These are phyloP conservation scores for Peromyscus nudipes DNA, from an alignment of 2,797 vertebrate genomes.

Conservation along the genomic window DNA sequence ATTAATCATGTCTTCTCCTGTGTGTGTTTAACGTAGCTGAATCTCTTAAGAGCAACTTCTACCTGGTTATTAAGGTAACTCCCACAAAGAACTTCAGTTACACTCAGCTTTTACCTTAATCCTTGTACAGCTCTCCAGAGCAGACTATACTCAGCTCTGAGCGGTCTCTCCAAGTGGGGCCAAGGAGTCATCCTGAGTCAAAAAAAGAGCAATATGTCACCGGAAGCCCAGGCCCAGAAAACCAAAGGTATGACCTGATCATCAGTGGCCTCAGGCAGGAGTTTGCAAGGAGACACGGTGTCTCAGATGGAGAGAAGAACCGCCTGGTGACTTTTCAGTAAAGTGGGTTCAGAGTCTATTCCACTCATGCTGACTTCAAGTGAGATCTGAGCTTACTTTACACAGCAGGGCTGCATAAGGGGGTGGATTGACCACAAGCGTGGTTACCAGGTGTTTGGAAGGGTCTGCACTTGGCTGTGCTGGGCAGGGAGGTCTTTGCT, in stretches of 20 bases:
- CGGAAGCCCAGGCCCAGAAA: conserved; percentile 64
- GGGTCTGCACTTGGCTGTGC: too few species aligned
- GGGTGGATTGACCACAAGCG: too few species aligned
- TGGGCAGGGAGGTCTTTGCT: too few species aligned
- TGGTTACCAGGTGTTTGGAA: too few species aligned
- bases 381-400: too few species aligned
- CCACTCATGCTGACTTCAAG: neutral
- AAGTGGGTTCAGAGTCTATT: neutral
- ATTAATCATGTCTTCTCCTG: neutral
- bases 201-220: conserved; percentile 70
- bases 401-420: too few species aligned
- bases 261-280: neutral
- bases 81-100: conserved; percentile 13
- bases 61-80: conserved; percentile 27
- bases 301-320: neutral
- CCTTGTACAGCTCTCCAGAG: conserved; percentile 79
- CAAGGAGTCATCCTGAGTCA: conserved; percentile 65
- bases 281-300: neutral
- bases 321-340: neutral
- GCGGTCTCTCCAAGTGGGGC: conserved; percentile 75
- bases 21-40: neutral
- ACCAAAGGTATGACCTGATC: conserved; percentile 73
- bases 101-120: conserved; percentile 69
- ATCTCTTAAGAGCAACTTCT: neutral
- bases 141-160: conserved; percentile 75